Evolutionary conservation across 2,888 invertebrate genomes (phyloP).

Genomic region (Apoda limacodes): DNA sequence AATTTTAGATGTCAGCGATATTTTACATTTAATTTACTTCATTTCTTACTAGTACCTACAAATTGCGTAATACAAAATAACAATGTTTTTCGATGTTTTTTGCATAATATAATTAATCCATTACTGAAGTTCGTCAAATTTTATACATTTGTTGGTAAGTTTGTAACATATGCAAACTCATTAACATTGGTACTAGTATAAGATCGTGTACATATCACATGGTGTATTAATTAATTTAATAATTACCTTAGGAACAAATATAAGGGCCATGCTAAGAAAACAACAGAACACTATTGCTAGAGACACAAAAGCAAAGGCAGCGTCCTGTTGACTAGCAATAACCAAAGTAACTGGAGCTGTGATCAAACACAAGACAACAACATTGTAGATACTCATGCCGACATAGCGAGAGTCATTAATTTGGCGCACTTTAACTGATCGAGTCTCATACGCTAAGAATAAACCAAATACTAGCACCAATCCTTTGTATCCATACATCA

Average conservation of each 20-base stretch:
- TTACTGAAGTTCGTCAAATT: too few relatives aligned
- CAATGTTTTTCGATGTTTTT: too few relatives aligned
- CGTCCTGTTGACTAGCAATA: slow-evolving; percentile 97
- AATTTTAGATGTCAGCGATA: too few relatives aligned
- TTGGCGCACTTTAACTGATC: slow-evolving; percentile 96
- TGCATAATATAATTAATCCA: too few relatives aligned
- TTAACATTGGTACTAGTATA: not conserved
- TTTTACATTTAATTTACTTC: too few relatives aligned
- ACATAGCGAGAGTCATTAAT: slow-evolving; percentile 99
- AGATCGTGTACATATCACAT: slow-evolving; percentile 10
- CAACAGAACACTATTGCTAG: slow-evolving; percentile 97
- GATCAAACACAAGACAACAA: slow-evolving; percentile 96
- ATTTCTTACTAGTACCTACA: too few relatives aligned
- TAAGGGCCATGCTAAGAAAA: slow-evolving; percentile 97
- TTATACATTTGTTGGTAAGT: too few relatives aligned
- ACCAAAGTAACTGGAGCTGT: slow-evolving; percentile 98
- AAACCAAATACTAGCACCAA: slow-evolving; percentile 96
- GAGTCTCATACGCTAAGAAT: slow-evolving; percentile 97
- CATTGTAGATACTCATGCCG: slow-evolving; percentile 99
- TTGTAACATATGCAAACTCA: too few relatives aligned
- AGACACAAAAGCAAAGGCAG: slow-evolving; percentile 96
- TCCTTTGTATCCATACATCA: slow-evolving; percentile 97
- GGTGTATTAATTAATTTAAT: too few relatives aligned
- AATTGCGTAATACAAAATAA: too few relatives aligned
- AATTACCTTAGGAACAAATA: slow-evolving; percentile 98